Conservation (phyloP, 2,888 invertebrate genomes). For the Psylliodes chrysocephalus region DNA sequence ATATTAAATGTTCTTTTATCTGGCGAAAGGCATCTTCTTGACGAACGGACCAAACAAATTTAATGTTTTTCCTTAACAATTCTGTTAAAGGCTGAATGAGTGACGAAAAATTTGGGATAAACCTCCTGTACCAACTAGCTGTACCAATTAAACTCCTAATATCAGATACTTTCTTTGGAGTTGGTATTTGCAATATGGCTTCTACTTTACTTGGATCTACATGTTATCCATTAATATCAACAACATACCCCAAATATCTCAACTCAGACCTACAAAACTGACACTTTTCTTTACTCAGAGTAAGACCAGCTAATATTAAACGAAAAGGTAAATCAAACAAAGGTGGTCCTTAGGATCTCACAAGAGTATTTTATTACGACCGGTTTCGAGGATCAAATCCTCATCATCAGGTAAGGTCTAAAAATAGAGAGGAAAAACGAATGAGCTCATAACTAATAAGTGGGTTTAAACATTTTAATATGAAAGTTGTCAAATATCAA, state of each 20-base stretch:
- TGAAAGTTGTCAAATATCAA: too few relatives aligned
- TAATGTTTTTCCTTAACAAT: conserved; percentile 42
- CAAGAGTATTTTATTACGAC: too few relatives aligned
- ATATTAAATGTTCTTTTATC: neutral
- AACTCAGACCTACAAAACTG: conserved; percentile 44
- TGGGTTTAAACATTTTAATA: too few relatives aligned
- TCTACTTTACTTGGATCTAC: conserved; percentile 22
- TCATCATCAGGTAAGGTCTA: too few relatives aligned
- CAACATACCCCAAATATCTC: conserved; percentile 53
- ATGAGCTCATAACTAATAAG: too few relatives aligned
- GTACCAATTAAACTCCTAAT: conserved; percentile 51
- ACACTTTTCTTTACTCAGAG: too few relatives aligned
- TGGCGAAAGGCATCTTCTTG: neutral
- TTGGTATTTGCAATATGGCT: conserved; percentile 40
- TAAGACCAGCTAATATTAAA: too few relatives aligned
- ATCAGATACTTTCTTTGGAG: conserved; percentile 45
- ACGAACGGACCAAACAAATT: conserved; percentile 42
- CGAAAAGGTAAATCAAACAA: too few relatives aligned
- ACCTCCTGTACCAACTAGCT: conserved; percentile 44
- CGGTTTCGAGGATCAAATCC: too few relatives aligned
- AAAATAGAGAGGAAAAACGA: too few relatives aligned
- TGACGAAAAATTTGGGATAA: conserved; percentile 46
- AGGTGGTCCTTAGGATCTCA: too few relatives aligned
- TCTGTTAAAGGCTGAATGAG: conserved; percentile 45
- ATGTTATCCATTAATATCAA: conserved; percentile 48